These are phyloP conservation scores for Drosophila anomelani DNA, from an alignment of 2,888 invertebrate genomes.

Conservation along the genomic window DNA sequence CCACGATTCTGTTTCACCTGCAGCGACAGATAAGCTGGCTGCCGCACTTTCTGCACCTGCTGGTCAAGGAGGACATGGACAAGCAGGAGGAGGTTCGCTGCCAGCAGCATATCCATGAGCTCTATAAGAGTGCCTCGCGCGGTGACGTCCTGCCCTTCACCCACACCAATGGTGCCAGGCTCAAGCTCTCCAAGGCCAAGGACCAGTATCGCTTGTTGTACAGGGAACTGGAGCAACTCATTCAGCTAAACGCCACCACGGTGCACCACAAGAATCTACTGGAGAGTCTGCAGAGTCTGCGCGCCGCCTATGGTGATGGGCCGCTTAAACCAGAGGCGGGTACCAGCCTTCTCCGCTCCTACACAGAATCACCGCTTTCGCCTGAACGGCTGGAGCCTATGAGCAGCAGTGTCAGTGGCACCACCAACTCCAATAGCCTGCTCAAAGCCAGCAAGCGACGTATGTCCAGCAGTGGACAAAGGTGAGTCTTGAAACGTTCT, in stretches of 20 bases:
- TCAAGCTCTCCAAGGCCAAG: slow-evolving; percentile 88
- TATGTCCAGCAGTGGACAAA: slow-evolving; percentile 75
- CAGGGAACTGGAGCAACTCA: slow-evolving; percentile 93
- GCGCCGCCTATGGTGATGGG: slow-evolving; percentile 85
- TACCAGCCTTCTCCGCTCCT: slow-evolving; percentile 87
- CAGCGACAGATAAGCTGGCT: slow-evolving; percentile 92
- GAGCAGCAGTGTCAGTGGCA: slow-evolving; percentile 31
- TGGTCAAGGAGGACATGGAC: slow-evolving; percentile 92
- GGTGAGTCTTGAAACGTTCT: slow-evolving; percentile 50
- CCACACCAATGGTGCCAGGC: slow-evolving; percentile 85
- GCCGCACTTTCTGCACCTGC: slow-evolving; percentile 91
- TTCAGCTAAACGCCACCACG: slow-evolving; percentile 92
- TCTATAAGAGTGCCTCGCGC: slow-evolving; percentile 92
- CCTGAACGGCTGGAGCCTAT: slow-evolving; percentile 87
- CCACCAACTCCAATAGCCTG: slow-evolving; percentile 53
- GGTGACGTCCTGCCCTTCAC: slow-evolving; percentile 92
- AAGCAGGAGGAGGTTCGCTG: slow-evolving; percentile 95
- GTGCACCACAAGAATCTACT: slow-evolving; percentile 91
- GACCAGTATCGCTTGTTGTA: slow-evolving; percentile 97
- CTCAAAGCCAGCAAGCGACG: slow-evolving; percentile 75
- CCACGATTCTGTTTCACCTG: slow-evolving; percentile 94
- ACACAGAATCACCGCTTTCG: slow-evolving; percentile 94
- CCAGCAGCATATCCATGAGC: slow-evolving; percentile 92
- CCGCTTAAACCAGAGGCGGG: slow-evolving; percentile 87
- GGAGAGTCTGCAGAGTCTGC: slow-evolving; percentile 90